A percentile compares a stretch with the other conserved stretches of the same genome.
phyloP scores from a whole-genome alignment of 2,888 invertebrate species.

The Phortica magna region DNA sequence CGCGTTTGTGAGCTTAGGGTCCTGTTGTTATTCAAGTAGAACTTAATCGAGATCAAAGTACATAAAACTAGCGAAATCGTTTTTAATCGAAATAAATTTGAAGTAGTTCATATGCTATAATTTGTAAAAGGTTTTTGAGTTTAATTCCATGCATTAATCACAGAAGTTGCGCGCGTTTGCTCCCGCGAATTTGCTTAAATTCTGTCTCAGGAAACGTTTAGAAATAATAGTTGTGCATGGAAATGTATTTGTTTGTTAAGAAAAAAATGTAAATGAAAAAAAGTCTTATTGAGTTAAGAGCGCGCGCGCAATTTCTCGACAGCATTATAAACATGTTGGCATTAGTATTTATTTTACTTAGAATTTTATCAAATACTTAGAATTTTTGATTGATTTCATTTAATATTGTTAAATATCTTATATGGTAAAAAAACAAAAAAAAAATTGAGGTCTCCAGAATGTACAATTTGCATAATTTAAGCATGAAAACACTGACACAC shows the following conservation, averaged over 20 bases:
- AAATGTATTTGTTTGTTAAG: background rate
- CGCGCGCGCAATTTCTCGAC: background rate
- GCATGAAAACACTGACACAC: too few relatives aligned
- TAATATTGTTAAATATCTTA: background rate
- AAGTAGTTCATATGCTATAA: background rate
- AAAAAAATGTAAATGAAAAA: background rate
- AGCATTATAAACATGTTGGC: background rate
- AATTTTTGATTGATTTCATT: background rate
- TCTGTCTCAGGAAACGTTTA: background rate
- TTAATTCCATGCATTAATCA: background rate
- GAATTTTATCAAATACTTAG: background rate
- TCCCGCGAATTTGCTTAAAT: background rate
- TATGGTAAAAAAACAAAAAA: too few relatives aligned
- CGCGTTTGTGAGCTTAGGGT: background rate
- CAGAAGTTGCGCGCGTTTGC: background rate
- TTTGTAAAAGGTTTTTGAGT: background rate
- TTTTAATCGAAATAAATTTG: slow-evolving; percentile 1
- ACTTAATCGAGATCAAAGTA: slow-evolving; percentile 15
- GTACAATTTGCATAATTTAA: too few relatives aligned
- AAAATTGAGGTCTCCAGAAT: background rate
- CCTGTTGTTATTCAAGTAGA: slow-evolving; percentile 11
- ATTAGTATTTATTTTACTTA: background rate
- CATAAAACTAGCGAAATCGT: slow-evolving; percentile 9
- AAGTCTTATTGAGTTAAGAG: background rate
- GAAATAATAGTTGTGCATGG: background rate